Conservation (phyloP, 2,888 invertebrate genomes). For the Ligdia adustata region DNA sequence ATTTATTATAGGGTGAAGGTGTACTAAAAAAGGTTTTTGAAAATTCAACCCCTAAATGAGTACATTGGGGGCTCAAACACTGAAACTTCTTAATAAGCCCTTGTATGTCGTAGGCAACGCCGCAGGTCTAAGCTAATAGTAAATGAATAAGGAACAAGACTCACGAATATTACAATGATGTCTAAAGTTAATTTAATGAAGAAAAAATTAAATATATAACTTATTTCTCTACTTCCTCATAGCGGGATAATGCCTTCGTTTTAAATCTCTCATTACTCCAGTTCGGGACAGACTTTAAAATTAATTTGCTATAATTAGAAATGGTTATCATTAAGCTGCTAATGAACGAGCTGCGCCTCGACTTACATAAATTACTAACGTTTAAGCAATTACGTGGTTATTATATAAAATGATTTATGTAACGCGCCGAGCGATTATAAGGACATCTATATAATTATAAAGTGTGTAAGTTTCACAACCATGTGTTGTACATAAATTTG, state of each 20-base stretch:
- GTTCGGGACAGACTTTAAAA: conserved; percentile 20
- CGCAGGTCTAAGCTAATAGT: too few species aligned
- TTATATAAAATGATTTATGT: conserved; percentile 27
- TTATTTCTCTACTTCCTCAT: background rate
- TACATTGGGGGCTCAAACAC: too few species aligned
- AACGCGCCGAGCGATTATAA: background rate
- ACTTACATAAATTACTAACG: conserved; percentile 32
- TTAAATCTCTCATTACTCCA: conserved; percentile 11
- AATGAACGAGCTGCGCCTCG: conserved; percentile 24
- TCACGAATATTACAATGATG: too few species aligned
- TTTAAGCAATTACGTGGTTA: conserved; percentile 31
- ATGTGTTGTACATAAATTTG: too few species aligned
- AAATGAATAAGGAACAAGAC: too few species aligned
- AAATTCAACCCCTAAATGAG: too few species aligned
- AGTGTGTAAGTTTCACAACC: background rate
- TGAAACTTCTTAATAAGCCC: too few species aligned
- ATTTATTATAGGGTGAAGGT: too few species aligned
- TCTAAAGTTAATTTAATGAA: too few species aligned
- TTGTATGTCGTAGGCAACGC: too few species aligned
- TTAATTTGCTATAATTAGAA: conserved; percentile 26
- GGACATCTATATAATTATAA: conserved; percentile 2
- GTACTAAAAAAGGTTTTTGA: too few species aligned
- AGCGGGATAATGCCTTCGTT: conserved; percentile 5
- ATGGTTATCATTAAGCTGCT: conserved; percentile 28
- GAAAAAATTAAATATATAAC: too few species aligned